A percentile compares a stretch with the other conserved stretches of the same genome.
These are phyloP conservation scores for Ornithoptera alexandrae DNA, from an alignment of 2,888 invertebrate genomes.

Conservation along the genomic window DNA sequence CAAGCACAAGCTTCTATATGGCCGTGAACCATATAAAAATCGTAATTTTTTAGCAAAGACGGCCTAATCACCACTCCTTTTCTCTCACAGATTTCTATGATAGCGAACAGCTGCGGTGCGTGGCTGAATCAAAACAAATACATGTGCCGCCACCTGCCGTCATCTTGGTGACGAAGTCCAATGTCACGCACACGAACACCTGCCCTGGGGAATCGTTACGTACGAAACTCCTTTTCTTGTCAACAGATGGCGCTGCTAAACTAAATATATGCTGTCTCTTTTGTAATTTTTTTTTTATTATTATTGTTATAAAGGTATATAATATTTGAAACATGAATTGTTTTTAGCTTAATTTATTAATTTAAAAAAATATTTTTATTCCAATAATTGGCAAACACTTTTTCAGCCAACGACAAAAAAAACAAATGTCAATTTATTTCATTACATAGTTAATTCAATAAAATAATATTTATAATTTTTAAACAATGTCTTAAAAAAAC, in stretches of 20 bases:
- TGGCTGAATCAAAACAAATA: constrained; percentile 74
- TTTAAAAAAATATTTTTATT: too few species aligned
- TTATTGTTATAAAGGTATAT: too few species aligned
- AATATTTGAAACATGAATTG: too few species aligned
- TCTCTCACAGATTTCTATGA: constrained; percentile 77
- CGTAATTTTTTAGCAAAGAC: constrained; percentile 70
- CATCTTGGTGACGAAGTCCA: neutral
- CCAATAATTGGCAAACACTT: too few species aligned
- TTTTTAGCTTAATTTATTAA: too few species aligned
- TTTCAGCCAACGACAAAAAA: too few species aligned
- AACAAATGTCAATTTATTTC: too few species aligned
- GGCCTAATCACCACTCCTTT: constrained; percentile 79
- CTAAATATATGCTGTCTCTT: neutral
- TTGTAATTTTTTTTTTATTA: neutral
- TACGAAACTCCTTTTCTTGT: neutral
- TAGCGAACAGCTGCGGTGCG: constrained; percentile 74
- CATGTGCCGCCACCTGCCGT: constrained; percentile 58
- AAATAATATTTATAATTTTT: too few species aligned
- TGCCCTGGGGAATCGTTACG: neutral
- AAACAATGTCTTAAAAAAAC: too few species aligned
- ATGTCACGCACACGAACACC: neutral
- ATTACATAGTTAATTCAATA: too few species aligned
- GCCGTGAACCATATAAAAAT: constrained; percentile 70
- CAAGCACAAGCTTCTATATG: constrained; percentile 52
- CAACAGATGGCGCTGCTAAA: neutral